Percentiles rank a stretch among this genome's conserved stretches.
phyloP scores from a whole-genome alignment of 2,113 vertebrate species.

The Petrocephalus microphthalmus region DNA sequence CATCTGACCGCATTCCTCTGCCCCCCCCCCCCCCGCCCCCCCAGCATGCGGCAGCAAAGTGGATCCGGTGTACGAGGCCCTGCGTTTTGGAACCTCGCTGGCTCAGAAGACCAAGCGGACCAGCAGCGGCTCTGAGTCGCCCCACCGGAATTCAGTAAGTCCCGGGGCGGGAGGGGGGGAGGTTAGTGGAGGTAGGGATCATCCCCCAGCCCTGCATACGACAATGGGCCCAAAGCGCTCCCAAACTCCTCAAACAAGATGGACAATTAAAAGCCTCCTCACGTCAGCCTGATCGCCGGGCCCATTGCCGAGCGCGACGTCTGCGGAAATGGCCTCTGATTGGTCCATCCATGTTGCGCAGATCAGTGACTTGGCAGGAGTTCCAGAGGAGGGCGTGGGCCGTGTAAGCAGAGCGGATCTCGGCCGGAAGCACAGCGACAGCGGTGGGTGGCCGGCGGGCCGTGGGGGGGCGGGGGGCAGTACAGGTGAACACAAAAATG shows the following conservation, averaged over 20 bases:
- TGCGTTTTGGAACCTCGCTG: constrained; percentile 92
- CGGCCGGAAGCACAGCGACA: constrained; percentile 79
- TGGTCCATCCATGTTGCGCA: constrained; percentile 43
- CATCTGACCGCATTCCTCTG: constrained; percentile 16
- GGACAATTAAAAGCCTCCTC: background rate
- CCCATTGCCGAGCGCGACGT: background rate
- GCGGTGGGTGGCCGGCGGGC: constrained; percentile 61
- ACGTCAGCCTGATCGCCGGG: background rate
- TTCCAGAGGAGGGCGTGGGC: constrained; percentile 75
- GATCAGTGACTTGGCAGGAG: constrained; percentile 82
- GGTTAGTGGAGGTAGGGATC: too few species aligned
- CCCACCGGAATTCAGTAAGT: constrained; percentile 84
- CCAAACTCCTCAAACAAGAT: background rate
- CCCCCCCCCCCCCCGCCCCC: constrained; percentile 30
- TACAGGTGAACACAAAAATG: background rate
- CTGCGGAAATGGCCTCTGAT: background rate
- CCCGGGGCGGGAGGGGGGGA: too few species aligned
- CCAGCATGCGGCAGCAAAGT: constrained; percentile 95
- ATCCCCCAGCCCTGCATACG: background rate
- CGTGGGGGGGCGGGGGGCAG: background rate
- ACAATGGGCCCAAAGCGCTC: background rate
- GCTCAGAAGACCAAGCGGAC: constrained; percentile 88
- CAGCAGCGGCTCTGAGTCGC: constrained; percentile 83
- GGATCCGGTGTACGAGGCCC: constrained; percentile 93
- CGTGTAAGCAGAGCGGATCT: constrained; percentile 64